These are phyloP conservation scores for Eupeodes latifasciatus DNA, from an alignment of 2,888 invertebrate species.

Conservation along the genomic window DNA sequence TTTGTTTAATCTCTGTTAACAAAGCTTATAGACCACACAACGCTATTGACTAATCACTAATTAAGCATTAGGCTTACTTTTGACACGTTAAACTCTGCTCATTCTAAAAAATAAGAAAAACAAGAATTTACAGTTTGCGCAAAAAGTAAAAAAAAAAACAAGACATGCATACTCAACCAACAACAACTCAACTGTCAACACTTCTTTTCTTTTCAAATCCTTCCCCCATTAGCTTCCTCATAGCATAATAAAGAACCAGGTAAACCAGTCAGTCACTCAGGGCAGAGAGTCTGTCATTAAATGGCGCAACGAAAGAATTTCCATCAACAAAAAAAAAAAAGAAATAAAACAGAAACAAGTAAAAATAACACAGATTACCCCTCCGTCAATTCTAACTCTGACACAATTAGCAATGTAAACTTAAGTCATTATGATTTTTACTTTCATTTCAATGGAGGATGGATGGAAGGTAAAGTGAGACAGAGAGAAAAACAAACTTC, in stretches of 20 bases:
- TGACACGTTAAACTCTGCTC: constrained; percentile 41
- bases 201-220: constrained; percentile 9
- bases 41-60: constrained; percentile 19
- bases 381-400: constrained; percentile 61
- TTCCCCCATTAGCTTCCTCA: constrained; percentile 37
- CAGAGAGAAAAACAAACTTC: constrained; percentile 34
- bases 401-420: constrained; percentile 70
- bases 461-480: not conserved
- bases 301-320: constrained; percentile 43
- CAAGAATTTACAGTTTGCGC: constrained; percentile 8
- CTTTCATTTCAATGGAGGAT: constrained; percentile 61
- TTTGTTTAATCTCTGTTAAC: not conserved
- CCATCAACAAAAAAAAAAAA: not conserved
- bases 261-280: constrained; percentile 26
- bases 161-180: not conserved
- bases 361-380: constrained; percentile 30
- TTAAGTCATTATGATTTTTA: constrained; percentile 69
- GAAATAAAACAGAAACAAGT: not conserved
- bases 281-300: constrained; percentile 11
- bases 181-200: constrained; percentile 41
- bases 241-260: constrained; percentile 6
- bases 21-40: not conserved
- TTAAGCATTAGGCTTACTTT: constrained; percentile 20
- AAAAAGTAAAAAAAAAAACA: constrained; percentile 23
- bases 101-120: constrained; percentile 16